Evolutionary conservation across 2,797 vertebrate species (phyloP).

Genomic region (Euphonia xanthogaster): DNA sequence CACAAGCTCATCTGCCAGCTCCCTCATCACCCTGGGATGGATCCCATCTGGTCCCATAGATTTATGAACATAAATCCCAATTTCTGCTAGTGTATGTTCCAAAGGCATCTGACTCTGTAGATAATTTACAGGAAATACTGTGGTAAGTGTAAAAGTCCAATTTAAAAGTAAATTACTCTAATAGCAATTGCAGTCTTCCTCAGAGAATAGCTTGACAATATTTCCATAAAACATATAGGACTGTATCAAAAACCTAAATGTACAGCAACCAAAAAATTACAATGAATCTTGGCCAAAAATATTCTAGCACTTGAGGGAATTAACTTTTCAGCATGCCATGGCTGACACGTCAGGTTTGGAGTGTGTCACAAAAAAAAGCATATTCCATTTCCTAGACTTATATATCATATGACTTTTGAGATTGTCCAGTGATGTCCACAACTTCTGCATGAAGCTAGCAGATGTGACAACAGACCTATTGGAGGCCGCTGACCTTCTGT

Average conservation of each 20-base stretch:
- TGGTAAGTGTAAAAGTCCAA: neutral
- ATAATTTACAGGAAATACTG: conserved; percentile 4
- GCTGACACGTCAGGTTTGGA: neutral
- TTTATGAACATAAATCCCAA: neutral
- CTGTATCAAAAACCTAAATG: neutral
- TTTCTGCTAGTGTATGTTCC: neutral
- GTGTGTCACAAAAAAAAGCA: neutral
- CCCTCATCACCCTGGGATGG: neutral
- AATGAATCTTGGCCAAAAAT: neutral
- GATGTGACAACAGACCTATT: neutral
- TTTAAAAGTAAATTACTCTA: neutral
- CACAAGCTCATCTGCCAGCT: neutral
- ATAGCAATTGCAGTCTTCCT: neutral
- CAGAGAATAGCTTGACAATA: neutral
- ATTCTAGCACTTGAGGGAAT: neutral
- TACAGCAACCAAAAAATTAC: neutral
- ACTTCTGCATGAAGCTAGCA: neutral
- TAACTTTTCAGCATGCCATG: neutral
- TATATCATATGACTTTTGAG: neutral
- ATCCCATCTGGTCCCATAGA: neutral
- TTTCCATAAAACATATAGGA: neutral
- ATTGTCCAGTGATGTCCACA: neutral
- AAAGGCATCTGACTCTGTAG: neutral
- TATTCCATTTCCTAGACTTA: neutral
- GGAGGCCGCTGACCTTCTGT: neutral